A percentile compares a stretch with the other conserved stretches of the same genome.
These are phyloP conservation scores for Phymorhynchus buccinoides DNA, from an alignment of 1,140 invertebrate species.

Conservation along the genomic window DNA sequence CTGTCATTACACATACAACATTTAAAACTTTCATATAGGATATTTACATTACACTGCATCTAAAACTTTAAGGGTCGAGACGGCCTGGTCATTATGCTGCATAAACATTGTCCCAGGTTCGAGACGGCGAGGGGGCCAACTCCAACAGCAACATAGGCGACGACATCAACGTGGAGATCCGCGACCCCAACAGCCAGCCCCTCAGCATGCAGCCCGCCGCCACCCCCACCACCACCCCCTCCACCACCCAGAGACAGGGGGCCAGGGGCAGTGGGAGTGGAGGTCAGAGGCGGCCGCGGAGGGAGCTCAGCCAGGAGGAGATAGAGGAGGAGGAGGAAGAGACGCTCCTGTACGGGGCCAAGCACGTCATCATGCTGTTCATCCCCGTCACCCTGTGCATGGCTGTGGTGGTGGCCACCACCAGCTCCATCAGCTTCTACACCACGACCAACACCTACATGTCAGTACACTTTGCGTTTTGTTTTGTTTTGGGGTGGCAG, in stretches of 20 bases:
- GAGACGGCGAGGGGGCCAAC: not conserved
- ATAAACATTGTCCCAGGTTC: too few relatives aligned
- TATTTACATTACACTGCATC: too few relatives aligned
- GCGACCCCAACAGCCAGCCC: slow-evolving; percentile 17
- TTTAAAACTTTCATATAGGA: too few relatives aligned
- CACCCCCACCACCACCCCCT: too few relatives aligned
- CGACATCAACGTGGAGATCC: slow-evolving; percentile 1
- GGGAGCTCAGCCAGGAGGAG: slow-evolving; percentile 16
- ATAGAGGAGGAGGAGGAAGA: slow-evolving; percentile 84
- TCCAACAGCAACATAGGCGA: not conserved
- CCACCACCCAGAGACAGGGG: slow-evolving; percentile 29
- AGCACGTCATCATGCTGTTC: slow-evolving; percentile 98
- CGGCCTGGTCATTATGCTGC: too few relatives aligned
- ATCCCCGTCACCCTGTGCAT: slow-evolving; percentile 97
- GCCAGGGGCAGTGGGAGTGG: slow-evolving; percentile 9
- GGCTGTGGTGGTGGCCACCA: slow-evolving; percentile 96
- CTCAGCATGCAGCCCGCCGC: slow-evolving; percentile 32
- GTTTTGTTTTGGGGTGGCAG: too few relatives aligned
- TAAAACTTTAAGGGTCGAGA: too few relatives aligned
- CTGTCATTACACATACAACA: too few relatives aligned
- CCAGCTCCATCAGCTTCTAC: slow-evolving; percentile 94
- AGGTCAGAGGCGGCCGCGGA: slow-evolving; percentile 14
- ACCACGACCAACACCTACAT: slow-evolving; percentile 89
- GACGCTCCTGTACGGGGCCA: slow-evolving; percentile 96
- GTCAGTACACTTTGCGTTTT: slow-evolving; percentile 78